Base-by-base conservation (phyloP, 1,140 invertebrate genomes). In the Drosophila mayri region DNA sequence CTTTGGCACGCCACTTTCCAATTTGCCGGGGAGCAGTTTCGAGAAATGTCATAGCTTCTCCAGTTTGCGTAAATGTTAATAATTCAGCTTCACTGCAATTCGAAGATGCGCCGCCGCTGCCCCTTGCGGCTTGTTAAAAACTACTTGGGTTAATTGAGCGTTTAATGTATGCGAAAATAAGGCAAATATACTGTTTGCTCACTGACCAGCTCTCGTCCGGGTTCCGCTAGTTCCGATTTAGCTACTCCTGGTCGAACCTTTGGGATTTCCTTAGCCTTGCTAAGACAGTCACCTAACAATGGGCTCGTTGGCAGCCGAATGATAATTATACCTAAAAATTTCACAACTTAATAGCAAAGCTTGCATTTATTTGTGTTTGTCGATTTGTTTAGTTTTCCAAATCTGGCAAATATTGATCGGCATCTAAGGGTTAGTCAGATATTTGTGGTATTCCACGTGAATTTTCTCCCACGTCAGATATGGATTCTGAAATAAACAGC, bases 281-380 rank as follows among this genome's bases (percentile, higher is more conserved):
- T 28, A 32, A 20, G 68, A 14, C 16, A 16, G 22, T 40, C 37
- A 20, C n/a, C 30, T 37, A 28, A 43, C 38, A 62, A 61, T 28
- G n/a, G 37, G 3, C 20, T 60, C 16, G 37, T 76, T 76, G 55
- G 55, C 74, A 43, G 35, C 12, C 6, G n/a, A 70, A 16, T 60
- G 64, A 60, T 78, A 78, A 78, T 59, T 78, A 35, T 22, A 22
- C 28, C 40, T 62, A 37, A 30, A 71, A 70, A 62, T 78, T 78
- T 71, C 76, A 37, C 76, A 70, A 41, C 38, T 44, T 57, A 44
- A 50, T 77, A 70, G 40, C 37, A 77, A 72, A 47, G 14, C 59
- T 72, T 71, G 20, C 46, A 47, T 67, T 38, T 60, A 47, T 54
- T 49, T 43, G 40, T 38, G 20, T 40, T 9, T 57, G 22, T 30